Base-by-base conservation (phyloP, 2,888 invertebrate genomes). In the Rotaria sp. region DNA sequence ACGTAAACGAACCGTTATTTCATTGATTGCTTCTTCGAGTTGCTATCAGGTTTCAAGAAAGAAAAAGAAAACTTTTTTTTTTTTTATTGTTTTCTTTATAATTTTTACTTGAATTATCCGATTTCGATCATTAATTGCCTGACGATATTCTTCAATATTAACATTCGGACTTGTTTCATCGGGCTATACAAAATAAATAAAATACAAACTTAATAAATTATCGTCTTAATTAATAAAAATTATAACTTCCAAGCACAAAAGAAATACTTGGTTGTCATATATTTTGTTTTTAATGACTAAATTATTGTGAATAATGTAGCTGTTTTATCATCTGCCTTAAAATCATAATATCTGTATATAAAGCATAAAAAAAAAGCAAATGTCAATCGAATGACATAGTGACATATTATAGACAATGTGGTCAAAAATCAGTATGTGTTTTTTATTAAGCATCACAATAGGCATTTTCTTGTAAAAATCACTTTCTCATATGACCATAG, bases 21-120 rank as follows among this genome's bases (percentile, higher is more conserved):
- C 80, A 41, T 26, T 45, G 15, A 80, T 80, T 8, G 80, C 41
- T 80, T 80, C 80, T 80, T 80, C 80, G 13, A 80, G 45, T 80
- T 80, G 80, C 80, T 80, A 80, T 35, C 5, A 8, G 0, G 45
- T 45, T 80, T 80, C 4, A n/a, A n/a, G n/a, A 5, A 50, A 13
- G 18, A 50, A 13, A 50, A 67, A 67, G 18, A 35, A 26, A 18
- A 3, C 8, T 35, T 8, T 67, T 35, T 67, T 0, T 11, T 67
- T 67, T 35, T 15, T 30, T 35, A 24, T 30, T 13, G 2, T 30
- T 3, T 55, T 24, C 4, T 55, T 24, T 1, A 18, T 7, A 67
- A 30, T 7, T 13, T 11, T 80, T 41, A 80, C 80, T 45, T 80
- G 21, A 15, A 80, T 45, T 45, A 80, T 80, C 45, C 80, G 41